Evolutionary conservation across 2,113 vertebrate species (phyloP), one percentile per base, ranked within the genome.

Genomic region (Pitta sordida): DNA sequence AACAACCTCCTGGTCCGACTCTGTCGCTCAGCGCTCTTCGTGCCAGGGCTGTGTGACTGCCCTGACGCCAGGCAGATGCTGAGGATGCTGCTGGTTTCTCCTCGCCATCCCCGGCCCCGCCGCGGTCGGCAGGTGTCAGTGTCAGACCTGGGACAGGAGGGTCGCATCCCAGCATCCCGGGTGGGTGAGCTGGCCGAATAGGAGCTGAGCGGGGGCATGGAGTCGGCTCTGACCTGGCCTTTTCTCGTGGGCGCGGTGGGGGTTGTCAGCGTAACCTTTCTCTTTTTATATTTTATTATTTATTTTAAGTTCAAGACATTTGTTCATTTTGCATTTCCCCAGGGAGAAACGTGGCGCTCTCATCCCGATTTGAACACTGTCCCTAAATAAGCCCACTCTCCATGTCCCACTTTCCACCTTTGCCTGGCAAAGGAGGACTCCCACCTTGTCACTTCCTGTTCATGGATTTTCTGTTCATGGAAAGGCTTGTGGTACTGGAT

Each of bases 381-480:
- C 24, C 17, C 43, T 55, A 53, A 39, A n/a, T 0, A 2, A 63
- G 49, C 23, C 19, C 3, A 5, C 29, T 52, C 10, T 8, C 13
- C 24, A 36, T 15, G 23, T 5, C 20, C 27, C 26, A 44, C 21
- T 15, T 80, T 52, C 39, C 16, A 52, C 30, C 20, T n/a, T n/a
- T 11, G 5, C 34, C 36, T 55, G 32, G 39, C 49, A 27, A 37
- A 79, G 29, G 10, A 88, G 46, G 36, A 9, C 29, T 32, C 43
- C 32, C 12, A 18, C 49, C 62, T 39, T 13, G 20, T 32, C 37
- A 14, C 0, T 22, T n/a, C 64, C 52, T 27, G 5, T 17, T 26
- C 4, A 0, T 56, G 20, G 37, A 22, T 1, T 16, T n/a, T 56
- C 58, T 23, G 6, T 15, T 32, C 4, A 1, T n/a, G n/a, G 59